Evolutionary conservation across 1,140 invertebrate species (phyloP), one percentile per base, ranked within the genome.

Genomic region (Drosophila melanica): DNA sequence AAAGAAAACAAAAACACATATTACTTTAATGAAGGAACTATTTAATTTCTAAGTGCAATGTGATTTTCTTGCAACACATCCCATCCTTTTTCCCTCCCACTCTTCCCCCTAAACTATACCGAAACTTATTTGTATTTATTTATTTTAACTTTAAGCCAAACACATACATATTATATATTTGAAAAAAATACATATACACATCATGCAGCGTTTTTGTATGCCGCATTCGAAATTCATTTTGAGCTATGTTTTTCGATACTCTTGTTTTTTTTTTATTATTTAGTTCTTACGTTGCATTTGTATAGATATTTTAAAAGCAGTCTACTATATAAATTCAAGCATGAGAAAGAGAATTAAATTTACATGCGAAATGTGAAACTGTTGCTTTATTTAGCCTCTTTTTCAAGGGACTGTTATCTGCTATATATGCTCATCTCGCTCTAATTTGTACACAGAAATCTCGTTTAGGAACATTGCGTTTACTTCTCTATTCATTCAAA

Each of bases 261-360:
- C 47, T 30, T 20, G n/a, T 23, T 6, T 18, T 9, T 30, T 30
- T 39, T 35, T 48, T 16, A 11, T 48, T 16, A 11, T 35, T 30
- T 30, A 6, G 5, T 27, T 41, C 20, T 44, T 63, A 77, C n/a
- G 93, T 80, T 37, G 92, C 68, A 57, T 92, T 90, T 51, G 84
- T 90, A n/a, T 93, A 90, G 94, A 94, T 70, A 96, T 94, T 87
- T 97, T 96, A 35, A 95, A 93, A 4, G 96, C 93, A 41, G 50
- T 65, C 63, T 18, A 48, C 27, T 50, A 47, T 42, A 23, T 63
- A 16, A 66, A 53, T 67, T 66, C 63, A 55, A 41, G 35, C 37
- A 67, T 37, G 63, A 67, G 96, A 92, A 55, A 60, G 55, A 67
- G 64, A 82, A 78, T 77, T 76, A 74, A 92, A 90, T 81, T 80